phyloP scores from a whole-genome alignment of 2,113 vertebrate species.

The Addax nasomaculatus region DNA sequence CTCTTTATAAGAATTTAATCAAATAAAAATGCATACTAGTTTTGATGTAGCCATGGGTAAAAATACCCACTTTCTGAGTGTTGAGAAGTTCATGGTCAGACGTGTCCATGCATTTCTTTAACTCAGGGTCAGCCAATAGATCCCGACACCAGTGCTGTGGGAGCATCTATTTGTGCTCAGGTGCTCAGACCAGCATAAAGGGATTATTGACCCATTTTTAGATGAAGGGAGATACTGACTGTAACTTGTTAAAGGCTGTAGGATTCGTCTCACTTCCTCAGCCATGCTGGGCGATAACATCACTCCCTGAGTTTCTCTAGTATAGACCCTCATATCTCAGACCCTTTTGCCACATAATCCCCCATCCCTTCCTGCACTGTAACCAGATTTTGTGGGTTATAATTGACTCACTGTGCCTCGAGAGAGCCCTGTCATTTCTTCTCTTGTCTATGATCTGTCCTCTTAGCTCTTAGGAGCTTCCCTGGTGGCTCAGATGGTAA shows the following conservation, averaged over 20 bases:
- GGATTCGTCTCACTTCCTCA: not conserved
- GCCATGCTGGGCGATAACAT: rapidly evolving
- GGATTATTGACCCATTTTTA: not conserved
- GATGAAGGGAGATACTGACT: not conserved
- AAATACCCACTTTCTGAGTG: not conserved
- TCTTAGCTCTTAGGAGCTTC: not conserved
- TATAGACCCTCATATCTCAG: not conserved
- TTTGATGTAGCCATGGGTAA: not conserved
- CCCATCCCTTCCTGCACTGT: not conserved
- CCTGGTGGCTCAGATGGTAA: not conserved
- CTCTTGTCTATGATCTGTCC: not conserved
- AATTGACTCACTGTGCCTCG: not conserved
- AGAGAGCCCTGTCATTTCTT: not conserved
- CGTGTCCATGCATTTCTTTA: not conserved
- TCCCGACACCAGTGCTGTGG: not conserved
- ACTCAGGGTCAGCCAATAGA: not conserved
- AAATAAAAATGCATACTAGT: constrained; percentile 45
- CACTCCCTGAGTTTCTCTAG: not conserved
- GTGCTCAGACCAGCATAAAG: not conserved
- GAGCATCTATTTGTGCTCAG: not conserved
- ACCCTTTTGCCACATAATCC: not conserved
- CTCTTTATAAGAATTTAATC: constrained; percentile 35
- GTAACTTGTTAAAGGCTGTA: not conserved
- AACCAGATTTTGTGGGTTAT: not conserved
- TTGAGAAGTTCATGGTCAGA: not conserved